Evolutionary conservation across 2,888 invertebrate species (phyloP).

Genomic region (Drosophila multiciliata): DNA sequence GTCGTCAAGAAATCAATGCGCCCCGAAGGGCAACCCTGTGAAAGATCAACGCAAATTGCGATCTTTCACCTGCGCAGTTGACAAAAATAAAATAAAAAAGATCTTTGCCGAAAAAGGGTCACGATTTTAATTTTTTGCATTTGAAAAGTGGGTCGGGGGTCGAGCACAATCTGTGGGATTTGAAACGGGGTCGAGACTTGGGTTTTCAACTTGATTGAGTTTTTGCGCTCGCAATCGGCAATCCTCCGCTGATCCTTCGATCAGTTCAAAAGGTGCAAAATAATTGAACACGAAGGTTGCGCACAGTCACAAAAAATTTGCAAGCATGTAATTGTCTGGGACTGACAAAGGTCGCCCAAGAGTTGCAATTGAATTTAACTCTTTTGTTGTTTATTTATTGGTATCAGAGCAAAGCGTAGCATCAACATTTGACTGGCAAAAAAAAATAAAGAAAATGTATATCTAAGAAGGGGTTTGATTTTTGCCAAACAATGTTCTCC

Average conservation of each 20-base stretch:
- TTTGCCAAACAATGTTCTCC: conserved; percentile 65
- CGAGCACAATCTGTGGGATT: conserved; percentile 34
- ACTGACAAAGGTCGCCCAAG: conserved; percentile 59
- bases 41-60: conserved; percentile 64
- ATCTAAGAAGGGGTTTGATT: conserved; percentile 60
- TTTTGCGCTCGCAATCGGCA: conserved; percentile 64
- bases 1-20: conserved; percentile 73
- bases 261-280: conserved; percentile 78
- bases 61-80: conserved; percentile 75
- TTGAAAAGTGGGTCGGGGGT: conserved; percentile 51
- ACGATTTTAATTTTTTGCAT: conserved; percentile 46
- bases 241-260: conserved; percentile 51
- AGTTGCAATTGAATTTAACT: conserved; percentile 75
- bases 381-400: conserved; percentile 80
- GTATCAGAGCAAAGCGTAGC: conserved; percentile 50
- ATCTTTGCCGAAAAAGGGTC: conserved; percentile 63
- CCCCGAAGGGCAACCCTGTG: conserved; percentile 52
- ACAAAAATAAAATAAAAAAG: conserved; percentile 53
- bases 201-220: conserved; percentile 77
- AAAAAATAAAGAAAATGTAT: conserved; percentile 30
- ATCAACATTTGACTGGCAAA: conserved; percentile 26
- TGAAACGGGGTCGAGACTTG: conserved; percentile 58
- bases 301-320: conserved; percentile 75
- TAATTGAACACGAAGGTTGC: conserved; percentile 72
- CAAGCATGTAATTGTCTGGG: conserved; percentile 83